Percentiles rank a stretch among this genome's conserved stretches.
These are phyloP conservation scores for Tetragnatha versicolor DNA, from an alignment of 1,140 invertebrate genomes.

Conservation along the genomic window DNA sequence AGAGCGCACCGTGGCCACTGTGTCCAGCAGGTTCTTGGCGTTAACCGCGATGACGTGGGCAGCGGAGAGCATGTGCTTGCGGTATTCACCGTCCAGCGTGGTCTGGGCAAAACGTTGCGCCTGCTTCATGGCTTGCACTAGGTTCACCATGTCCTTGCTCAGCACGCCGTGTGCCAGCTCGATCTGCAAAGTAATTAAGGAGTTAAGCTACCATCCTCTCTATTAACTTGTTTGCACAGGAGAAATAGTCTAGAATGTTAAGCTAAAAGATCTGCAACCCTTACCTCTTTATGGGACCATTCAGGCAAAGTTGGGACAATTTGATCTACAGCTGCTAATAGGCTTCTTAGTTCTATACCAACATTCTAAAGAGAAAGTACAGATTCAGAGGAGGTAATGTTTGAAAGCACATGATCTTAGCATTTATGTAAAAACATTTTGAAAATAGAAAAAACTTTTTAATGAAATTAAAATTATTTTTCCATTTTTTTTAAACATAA, in stretches of 20 bases:
- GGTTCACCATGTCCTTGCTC: slow-evolving; percentile 92
- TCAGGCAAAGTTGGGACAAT: slow-evolving; percentile 79
- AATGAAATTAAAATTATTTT: too few species aligned
- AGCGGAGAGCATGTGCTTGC: slow-evolving; percentile 93
- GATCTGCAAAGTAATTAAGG: slow-evolving; percentile 72
- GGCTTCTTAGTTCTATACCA: slow-evolving; percentile 78
- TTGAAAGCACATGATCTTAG: too few species aligned
- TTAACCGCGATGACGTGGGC: slow-evolving; percentile 95
- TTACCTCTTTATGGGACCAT: slow-evolving; percentile 65
- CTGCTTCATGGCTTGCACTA: slow-evolving; percentile 92
- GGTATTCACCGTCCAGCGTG: slow-evolving; percentile 88
- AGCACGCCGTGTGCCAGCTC: slow-evolving; percentile 97
- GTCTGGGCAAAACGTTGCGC: slow-evolving; percentile 91
- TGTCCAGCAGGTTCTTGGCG: slow-evolving; percentile 93
- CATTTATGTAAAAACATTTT: too few species aligned
- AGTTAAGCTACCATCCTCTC: too few species aligned
- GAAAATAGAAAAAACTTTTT: too few species aligned
- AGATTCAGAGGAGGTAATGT: too few species aligned
- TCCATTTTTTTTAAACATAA: too few species aligned
- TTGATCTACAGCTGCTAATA: slow-evolving; percentile 84
- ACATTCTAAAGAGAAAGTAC: slow-evolving; percentile 69
- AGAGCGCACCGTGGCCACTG: slow-evolving; percentile 88
- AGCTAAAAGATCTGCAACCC: background rate
- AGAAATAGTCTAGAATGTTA: too few species aligned
- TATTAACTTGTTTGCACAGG: too few species aligned